These are phyloP conservation scores for Drosophila ercepeae DNA, from an alignment of 1,140 invertebrate species.

Conservation along the genomic window DNA sequence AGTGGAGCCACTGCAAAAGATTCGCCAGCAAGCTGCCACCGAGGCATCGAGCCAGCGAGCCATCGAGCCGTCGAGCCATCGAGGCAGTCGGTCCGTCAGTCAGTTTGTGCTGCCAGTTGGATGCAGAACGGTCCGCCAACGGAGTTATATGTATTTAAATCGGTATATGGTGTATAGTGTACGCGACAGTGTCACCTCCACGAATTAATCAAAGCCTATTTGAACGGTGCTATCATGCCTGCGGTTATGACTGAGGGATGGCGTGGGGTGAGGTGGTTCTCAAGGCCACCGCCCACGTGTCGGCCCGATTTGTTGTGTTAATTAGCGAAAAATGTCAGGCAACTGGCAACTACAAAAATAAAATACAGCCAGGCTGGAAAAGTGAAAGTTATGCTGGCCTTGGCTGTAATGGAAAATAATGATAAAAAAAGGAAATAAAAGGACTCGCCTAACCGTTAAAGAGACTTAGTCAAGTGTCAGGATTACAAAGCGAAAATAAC, in stretches of 20 bases:
- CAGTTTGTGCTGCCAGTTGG: slow-evolving; percentile 58
- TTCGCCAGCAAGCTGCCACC: slow-evolving; percentile 22
- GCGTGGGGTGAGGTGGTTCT: background rate
- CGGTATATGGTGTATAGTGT: slow-evolving; percentile 20
- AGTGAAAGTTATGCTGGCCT: slow-evolving; percentile 41
- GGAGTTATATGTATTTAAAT: slow-evolving; percentile 7
- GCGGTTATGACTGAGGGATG: slow-evolving; percentile 1
- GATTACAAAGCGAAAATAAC: slow-evolving; percentile 6
- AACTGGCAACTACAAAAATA: slow-evolving; percentile 2
- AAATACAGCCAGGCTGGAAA: background rate
- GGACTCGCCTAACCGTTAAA: slow-evolving; percentile 7
- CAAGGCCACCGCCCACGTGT: slow-evolving; percentile 29
- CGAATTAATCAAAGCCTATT: slow-evolving; percentile 46
- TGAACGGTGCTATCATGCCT: slow-evolving; percentile 10
- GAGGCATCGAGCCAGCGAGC: slow-evolving; percentile 1
- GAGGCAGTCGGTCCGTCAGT: slow-evolving; percentile 43
- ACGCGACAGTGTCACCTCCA: slow-evolving; percentile 36
- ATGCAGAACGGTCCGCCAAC: slow-evolving; percentile 64
- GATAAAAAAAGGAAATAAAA: slow-evolving; percentile 23
- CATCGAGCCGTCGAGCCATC: background rate
- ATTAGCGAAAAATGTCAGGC: slow-evolving; percentile 41
- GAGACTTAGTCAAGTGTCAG: slow-evolving; percentile 33
- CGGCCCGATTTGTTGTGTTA: slow-evolving; percentile 38
- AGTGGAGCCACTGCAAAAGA: slow-evolving; percentile 38
- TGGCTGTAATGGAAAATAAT: slow-evolving; percentile 30